Conservation (phyloP, 1,140 invertebrate species). For the Mesaphorura yosii region DNA sequence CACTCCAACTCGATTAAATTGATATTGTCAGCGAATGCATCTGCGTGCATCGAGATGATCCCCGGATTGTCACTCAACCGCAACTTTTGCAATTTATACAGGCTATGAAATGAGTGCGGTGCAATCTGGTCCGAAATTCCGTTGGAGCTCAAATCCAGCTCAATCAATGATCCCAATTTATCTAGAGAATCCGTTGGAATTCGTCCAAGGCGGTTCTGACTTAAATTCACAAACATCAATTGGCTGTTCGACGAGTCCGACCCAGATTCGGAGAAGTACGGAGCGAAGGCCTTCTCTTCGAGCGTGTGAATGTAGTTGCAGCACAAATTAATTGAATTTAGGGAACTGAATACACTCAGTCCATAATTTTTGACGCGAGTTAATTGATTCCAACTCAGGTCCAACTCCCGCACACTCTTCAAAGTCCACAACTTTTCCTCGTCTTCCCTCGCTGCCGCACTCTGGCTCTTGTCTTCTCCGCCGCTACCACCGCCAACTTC, state of each 20-base stretch:
- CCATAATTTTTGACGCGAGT: slow-evolving; percentile 43
- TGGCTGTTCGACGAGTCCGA: background rate
- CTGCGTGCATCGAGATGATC: slow-evolving; percentile 53
- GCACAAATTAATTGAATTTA: slow-evolving; percentile 23
- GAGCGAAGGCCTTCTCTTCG: slow-evolving; percentile 21
- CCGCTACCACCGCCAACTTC: background rate
- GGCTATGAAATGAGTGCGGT: slow-evolving; percentile 61
- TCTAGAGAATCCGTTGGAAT: slow-evolving; percentile 61
- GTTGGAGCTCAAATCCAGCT: slow-evolving; percentile 62
- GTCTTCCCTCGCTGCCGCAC: slow-evolving; percentile 44
- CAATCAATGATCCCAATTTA: slow-evolving; percentile 53
- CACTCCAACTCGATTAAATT: slow-evolving; percentile 63
- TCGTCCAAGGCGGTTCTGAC: slow-evolving; percentile 64
- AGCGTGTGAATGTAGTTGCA: slow-evolving; percentile 29
- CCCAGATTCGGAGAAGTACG: background rate
- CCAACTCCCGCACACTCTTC: slow-evolving; percentile 53
- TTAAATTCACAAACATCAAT: slow-evolving; percentile 45
- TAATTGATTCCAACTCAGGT: slow-evolving; percentile 69
- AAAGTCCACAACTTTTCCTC: slow-evolving; percentile 23
- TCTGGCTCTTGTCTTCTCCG: slow-evolving; percentile 31
- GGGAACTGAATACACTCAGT: slow-evolving; percentile 13
- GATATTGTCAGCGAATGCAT: slow-evolving; percentile 70
- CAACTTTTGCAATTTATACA: slow-evolving; percentile 61
- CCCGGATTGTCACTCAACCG: slow-evolving; percentile 44
- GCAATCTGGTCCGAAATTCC: slow-evolving; percentile 51